Evolutionary conservation across 1,140 invertebrate genomes (phyloP).

Genomic region (Linepithema humile): DNA sequence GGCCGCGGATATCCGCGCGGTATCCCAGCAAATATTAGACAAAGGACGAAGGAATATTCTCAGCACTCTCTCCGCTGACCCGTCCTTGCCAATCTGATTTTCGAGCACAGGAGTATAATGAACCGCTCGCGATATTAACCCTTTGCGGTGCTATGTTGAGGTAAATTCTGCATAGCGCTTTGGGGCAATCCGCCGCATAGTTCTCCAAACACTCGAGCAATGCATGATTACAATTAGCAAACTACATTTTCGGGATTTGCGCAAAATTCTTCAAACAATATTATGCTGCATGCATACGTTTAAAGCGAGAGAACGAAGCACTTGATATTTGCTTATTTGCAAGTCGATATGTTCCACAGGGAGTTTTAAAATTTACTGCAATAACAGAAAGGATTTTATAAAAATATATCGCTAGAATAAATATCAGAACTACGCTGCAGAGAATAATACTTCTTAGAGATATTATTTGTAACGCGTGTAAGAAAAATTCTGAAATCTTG

Average conservation of each 20-base stretch:
- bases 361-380: too few relatives aligned
- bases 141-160: neutral
- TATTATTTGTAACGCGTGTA: too few relatives aligned
- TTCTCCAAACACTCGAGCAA: slow-evolving; percentile 16
- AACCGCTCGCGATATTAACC: neutral
- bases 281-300: neutral
- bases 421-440: too few relatives aligned
- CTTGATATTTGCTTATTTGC: too few relatives aligned
- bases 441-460: too few relatives aligned
- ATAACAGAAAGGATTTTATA: too few relatives aligned
- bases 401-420: too few relatives aligned
- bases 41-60: slow-evolving; percentile 46
- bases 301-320: neutral
- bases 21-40: slow-evolving; percentile 39
- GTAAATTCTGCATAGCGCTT: neutral
- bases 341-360: too few relatives aligned
- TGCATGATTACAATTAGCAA: too few relatives aligned
- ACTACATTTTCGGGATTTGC: neutral
- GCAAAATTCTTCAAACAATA: neutral
- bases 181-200: neutral
- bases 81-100: slow-evolving; percentile 7
- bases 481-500: too few relatives aligned
- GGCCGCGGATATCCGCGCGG: slow-evolving; percentile 6
- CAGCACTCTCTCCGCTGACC: slow-evolving; percentile 36
- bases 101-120: neutral